Evolutionary conservation across 2,797 vertebrate species (phyloP), one percentile per base, ranked within the genome.

Genomic region (Poeciliopsis paucimaculata): DNA sequence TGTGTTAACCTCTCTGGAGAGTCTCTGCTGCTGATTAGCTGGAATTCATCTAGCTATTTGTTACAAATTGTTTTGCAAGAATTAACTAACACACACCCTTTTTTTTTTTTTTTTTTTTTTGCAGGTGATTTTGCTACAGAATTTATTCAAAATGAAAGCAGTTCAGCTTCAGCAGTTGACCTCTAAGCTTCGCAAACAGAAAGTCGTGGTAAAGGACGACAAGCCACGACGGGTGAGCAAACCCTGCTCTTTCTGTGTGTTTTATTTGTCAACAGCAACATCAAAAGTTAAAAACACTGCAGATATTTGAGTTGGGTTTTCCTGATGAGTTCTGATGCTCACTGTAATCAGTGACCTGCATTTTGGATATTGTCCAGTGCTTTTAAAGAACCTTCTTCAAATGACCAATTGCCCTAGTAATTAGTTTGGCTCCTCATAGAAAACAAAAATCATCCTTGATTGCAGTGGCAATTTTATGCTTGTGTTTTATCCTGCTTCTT

Each of bases 161-260:
- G 60, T 78, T 16, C 83, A 79, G 45, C 68, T 62, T 11, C 83
- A 91, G 80, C 95, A 87, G 73, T 94, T 95, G 80, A 87, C 82
- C 57, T 77, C 86, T 79, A 80, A 87, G 39, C 89, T 91, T 8
- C 60, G 26, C 75, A 87, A 81, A 41, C 87, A 81, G 0, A 96
- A 93, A 83, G 57, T 95, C 51, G 80, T 95, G 46, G 82, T 86
- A 16, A 93, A 93, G 82, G 91, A 93, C n/a, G 68, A 89, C 20
- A 86, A 77, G 43, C 47, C 72, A 20, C 76, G 36, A 75, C 86
- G 81, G 92, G 95, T 96, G 82, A 93, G 91, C 45, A 64, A 41
- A 47, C 16, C 18, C 18, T 80, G 51, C 2, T 79, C 41, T 49
- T 41, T 62, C 46, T 36, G 2, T n/a, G 15, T 39, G 10, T 9